A percentile compares a stretch with the other conserved stretches of the same genome.
These are phyloP conservation scores for Artemia sp. DNA, from an alignment of 2,888 invertebrate genomes.

Conservation along the genomic window DNA sequence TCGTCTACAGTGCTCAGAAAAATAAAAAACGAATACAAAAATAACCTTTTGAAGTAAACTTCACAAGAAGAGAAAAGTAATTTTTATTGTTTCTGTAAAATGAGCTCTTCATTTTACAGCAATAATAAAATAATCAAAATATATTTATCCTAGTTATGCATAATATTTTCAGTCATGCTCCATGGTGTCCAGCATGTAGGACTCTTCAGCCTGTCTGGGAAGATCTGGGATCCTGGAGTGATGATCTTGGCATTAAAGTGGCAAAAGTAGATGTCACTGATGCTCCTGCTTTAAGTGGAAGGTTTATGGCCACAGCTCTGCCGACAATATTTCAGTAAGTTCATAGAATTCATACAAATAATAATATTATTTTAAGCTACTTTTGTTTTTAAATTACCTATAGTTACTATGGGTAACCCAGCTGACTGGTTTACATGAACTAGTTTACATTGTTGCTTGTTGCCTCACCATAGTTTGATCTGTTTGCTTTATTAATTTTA, in stretches of 20 bases:
- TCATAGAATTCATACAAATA: constrained; percentile 15
- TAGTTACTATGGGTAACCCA: no score
- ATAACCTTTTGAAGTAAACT: no score
- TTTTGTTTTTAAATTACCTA: constrained; percentile 13
- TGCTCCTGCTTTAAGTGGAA: constrained; percentile 83
- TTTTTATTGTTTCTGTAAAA: no score
- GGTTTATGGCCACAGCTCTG: constrained; percentile 90
- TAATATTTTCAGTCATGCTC: constrained; percentile 59
- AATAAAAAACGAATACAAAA: no score
- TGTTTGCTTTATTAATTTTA: no score
- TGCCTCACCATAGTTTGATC: no score
- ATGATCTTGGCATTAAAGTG: constrained; percentile 56
- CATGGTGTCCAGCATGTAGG: constrained; percentile 97
- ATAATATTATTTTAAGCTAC: constrained; percentile 8
- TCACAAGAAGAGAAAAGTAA: no score
- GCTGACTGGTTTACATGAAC: no score
- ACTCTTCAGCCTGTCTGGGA: constrained; percentile 74
- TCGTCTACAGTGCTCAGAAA: no score
- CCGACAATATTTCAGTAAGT: constrained; percentile 95
- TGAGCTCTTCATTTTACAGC: no score
- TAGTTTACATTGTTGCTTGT: no score
- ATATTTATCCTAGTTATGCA: not conserved
- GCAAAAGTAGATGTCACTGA: constrained; percentile 87
- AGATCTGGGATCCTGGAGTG: constrained; percentile 54
- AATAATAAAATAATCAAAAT: no score